Conservation (phyloP, 2,888 invertebrate species). For the Bibio marci region DNA sequence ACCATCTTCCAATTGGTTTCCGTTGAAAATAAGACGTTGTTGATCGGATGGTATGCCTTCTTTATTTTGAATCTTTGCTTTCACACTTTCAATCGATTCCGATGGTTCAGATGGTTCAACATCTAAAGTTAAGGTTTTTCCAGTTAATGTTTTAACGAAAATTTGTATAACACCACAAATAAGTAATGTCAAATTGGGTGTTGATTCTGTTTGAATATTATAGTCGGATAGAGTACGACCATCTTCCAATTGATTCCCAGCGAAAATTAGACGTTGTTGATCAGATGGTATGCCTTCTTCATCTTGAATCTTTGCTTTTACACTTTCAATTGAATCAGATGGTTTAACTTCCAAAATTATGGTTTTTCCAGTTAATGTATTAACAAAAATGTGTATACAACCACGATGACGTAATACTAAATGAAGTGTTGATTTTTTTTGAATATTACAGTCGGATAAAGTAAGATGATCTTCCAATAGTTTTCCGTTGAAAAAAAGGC, state of each 20-base stretch:
- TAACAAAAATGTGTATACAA: conserved; percentile 40
- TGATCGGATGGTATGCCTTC: conserved; percentile 38
- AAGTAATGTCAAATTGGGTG: conserved; percentile 33
- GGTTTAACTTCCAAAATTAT: conserved; percentile 38
- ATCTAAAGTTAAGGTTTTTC: conserved; percentile 34
- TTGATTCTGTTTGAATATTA: conserved; percentile 39
- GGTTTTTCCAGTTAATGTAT: conserved; percentile 36
- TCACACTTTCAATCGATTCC: conserved; percentile 18
- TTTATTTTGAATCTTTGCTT: conserved; percentile 35
- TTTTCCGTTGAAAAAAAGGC: conserved; percentile 48
- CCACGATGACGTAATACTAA: conserved; percentile 42
- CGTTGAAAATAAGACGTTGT: conserved; percentile 37
- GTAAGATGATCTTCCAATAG: conserved; percentile 53
- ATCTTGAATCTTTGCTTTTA: conserved; percentile 38
- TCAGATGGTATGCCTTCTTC: conserved; percentile 44
- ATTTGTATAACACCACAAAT: conserved; percentile 33
- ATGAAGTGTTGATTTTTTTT: conserved; percentile 44
- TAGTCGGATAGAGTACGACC: conserved; percentile 37
- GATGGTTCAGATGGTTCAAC: conserved; percentile 18
- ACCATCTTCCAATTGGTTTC: conserved; percentile 39
- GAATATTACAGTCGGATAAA: conserved; percentile 48
- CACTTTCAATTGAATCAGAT: conserved; percentile 42
- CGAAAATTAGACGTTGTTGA: conserved; percentile 38
- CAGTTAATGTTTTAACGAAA: conserved; percentile 29
- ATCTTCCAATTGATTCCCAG: conserved; percentile 38